Evolutionary conservation across 2,888 invertebrate genomes (phyloP).

Genomic region (Drosophila parthenogenetica): DNA sequence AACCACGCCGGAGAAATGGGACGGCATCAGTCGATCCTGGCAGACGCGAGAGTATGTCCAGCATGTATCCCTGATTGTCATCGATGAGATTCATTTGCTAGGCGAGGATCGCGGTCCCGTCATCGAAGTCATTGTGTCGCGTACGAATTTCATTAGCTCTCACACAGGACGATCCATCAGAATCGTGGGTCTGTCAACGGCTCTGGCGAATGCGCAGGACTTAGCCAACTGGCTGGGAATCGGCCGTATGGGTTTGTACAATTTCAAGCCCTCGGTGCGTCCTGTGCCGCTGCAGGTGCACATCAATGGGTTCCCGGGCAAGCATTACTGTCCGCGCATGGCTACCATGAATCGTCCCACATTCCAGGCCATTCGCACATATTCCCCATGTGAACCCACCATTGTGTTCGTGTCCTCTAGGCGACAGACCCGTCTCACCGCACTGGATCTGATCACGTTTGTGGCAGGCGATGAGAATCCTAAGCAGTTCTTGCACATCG

Average conservation of each 20-base stretch:
- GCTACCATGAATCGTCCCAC: constrained; percentile 99
- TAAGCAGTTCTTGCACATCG: constrained; percentile 97
- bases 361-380: constrained; percentile 96
- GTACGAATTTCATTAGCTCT: constrained; percentile 97
- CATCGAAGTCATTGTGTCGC: constrained; percentile 98
- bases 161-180: constrained; percentile 93
- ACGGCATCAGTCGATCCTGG: constrained; percentile 99
- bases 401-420: constrained; percentile 98
- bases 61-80: constrained; percentile 95
- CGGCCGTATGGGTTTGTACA: constrained; percentile 94
- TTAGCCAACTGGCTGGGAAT: constrained; percentile 98
- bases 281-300: constrained; percentile 97
- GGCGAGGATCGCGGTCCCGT: constrained; percentile 96
- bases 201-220: constrained; percentile 98
- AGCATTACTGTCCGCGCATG: constrained; percentile 99
- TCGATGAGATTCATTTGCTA: constrained; percentile 99
- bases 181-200: constrained; percentile 98
- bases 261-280: constrained; percentile 98
- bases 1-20: constrained; percentile 99
- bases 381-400: constrained; percentile 95
- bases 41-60: constrained; percentile 97
- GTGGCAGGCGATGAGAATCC: constrained; percentile 96
- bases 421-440: constrained; percentile 98
- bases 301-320: constrained; percentile 96
- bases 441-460: constrained; percentile 96